phyloP scores from a whole-genome alignment of 2,888 invertebrate genomes.

The Aphidoletes aphidimyza region DNA sequence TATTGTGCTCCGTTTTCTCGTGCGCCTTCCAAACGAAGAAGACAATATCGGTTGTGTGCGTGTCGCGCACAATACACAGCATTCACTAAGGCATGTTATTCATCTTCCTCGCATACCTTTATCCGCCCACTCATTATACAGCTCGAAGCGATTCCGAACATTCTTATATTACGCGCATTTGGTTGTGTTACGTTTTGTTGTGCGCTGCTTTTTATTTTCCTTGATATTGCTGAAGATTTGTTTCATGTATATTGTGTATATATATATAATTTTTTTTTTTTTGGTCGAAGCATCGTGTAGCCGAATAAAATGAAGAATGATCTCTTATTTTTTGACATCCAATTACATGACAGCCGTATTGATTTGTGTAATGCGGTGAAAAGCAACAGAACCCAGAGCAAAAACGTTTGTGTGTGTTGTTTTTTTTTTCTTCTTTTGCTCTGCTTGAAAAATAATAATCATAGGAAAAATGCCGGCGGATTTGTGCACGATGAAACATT shows the following conservation, averaged over 20 bases:
- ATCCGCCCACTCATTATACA: slow-evolving; percentile 52
- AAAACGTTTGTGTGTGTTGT: neutral
- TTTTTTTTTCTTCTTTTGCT: too few species aligned
- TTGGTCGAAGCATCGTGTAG: slow-evolving; percentile 17
- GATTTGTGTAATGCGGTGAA: slow-evolving; percentile 40
- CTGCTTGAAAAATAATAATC: slow-evolving; percentile 29
- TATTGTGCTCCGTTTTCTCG: slow-evolving; percentile 26
- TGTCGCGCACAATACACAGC: neutral
- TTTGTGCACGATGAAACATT: neutral
- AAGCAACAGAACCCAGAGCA: neutral
- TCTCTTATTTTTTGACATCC: slow-evolving; percentile 40
- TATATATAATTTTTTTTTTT: neutral
- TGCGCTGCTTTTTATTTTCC: neutral
- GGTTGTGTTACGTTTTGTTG: neutral
- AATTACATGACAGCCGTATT: slow-evolving; percentile 41
- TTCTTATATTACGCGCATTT: slow-evolving; percentile 36
- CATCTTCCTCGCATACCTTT: slow-evolving; percentile 47
- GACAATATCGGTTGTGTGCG: slow-evolving; percentile 30
- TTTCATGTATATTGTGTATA: neutral
- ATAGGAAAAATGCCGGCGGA: slow-evolving; percentile 4
- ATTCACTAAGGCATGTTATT: slow-evolving; percentile 44
- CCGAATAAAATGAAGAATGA: slow-evolving; percentile 53
- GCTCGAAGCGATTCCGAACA: slow-evolving; percentile 45
- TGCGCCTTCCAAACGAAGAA: slow-evolving; percentile 8
- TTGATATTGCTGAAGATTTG: neutral